Conservation (phyloP, 2,797 vertebrate species). For the Coilia nasus region DNA sequence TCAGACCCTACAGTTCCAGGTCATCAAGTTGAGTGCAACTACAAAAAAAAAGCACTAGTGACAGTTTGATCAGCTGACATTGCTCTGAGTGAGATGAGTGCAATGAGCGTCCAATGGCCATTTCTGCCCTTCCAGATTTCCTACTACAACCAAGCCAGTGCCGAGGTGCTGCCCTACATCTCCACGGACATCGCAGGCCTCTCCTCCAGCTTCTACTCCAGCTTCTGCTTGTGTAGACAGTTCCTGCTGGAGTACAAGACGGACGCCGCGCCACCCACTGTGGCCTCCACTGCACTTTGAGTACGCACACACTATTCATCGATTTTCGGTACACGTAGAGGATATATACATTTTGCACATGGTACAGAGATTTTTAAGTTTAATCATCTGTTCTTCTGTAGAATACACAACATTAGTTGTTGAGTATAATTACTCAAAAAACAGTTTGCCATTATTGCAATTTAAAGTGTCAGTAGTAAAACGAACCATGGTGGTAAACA, state of each 20-base stretch:
- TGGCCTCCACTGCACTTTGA: slow-evolving; percentile 20
- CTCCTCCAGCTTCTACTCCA: slow-evolving; percentile 84
- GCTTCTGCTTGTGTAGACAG: slow-evolving; percentile 79
- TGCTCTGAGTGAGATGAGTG: neutral
- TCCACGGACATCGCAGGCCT: slow-evolving; percentile 88
- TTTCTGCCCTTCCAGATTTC: slow-evolving; percentile 75
- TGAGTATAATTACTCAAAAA: too few relatives aligned
- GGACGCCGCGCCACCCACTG: slow-evolving; percentile 19
- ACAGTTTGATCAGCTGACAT: neutral
- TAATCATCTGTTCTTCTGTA: too few relatives aligned
- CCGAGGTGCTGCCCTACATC: slow-evolving; percentile 85
- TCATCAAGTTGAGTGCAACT: neutral
- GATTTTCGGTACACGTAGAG: neutral
- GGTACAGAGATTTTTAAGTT: too few relatives aligned
- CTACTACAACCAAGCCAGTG: slow-evolving; percentile 91
- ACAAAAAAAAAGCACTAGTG: neutral
- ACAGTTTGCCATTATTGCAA: neutral
- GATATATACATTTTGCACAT: neutral
- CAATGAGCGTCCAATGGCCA: neutral
- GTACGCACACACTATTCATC: neutral
- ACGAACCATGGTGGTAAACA: neutral
- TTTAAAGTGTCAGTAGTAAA: neutral
- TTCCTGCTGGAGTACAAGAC: slow-evolving; percentile 82
- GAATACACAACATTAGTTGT: too few relatives aligned
- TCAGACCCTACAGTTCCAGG: neutral